Evolutionary conservation across 2,888 invertebrate genomes (phyloP).

Genomic region (Alitta virens): DNA sequence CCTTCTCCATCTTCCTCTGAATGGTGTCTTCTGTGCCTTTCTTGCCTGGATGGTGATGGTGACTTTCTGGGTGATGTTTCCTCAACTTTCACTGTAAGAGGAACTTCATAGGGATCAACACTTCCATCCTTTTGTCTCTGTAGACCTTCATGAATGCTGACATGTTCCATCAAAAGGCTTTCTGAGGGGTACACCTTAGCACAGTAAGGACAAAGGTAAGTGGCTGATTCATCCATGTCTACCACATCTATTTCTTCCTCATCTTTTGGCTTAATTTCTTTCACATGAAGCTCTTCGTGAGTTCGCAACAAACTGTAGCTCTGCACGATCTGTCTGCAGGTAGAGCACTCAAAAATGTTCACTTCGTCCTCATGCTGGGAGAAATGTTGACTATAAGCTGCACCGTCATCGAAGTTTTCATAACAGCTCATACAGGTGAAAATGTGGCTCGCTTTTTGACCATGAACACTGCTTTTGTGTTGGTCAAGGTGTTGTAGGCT

Average conservation of each 20-base stretch:
- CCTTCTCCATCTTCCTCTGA: neutral
- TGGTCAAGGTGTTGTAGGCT: slow-evolving; percentile 21
- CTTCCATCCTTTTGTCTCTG: neutral
- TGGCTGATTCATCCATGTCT: neutral
- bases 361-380: slow-evolving; percentile 18
- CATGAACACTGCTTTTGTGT: slow-evolving; percentile 21
- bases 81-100: neutral
- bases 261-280: neutral
- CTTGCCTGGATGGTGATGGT: neutral
- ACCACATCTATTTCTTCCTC: neutral
- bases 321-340: slow-evolving; percentile 25
- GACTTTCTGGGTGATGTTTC: neutral
- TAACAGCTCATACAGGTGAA: slow-evolving; percentile 26
- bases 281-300: slow-evolving; percentile 23
- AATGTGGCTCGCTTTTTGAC: slow-evolving; percentile 11
- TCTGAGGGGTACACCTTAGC: neutral
- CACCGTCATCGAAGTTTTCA: slow-evolving; percentile 25
- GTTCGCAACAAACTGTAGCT: slow-evolving; percentile 17
- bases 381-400: slow-evolving; percentile 26
- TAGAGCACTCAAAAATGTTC: slow-evolving; percentile 27
- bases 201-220: slow-evolving; percentile 8
- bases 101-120: neutral
- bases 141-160: slow-evolving; percentile 9
- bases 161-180: slow-evolving; percentile 10
- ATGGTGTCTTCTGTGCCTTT: neutral